These are phyloP conservation scores for Aspiorhynchus laticeps DNA, from an alignment of 2,113 vertebrate genomes.

Conservation along the genomic window DNA sequence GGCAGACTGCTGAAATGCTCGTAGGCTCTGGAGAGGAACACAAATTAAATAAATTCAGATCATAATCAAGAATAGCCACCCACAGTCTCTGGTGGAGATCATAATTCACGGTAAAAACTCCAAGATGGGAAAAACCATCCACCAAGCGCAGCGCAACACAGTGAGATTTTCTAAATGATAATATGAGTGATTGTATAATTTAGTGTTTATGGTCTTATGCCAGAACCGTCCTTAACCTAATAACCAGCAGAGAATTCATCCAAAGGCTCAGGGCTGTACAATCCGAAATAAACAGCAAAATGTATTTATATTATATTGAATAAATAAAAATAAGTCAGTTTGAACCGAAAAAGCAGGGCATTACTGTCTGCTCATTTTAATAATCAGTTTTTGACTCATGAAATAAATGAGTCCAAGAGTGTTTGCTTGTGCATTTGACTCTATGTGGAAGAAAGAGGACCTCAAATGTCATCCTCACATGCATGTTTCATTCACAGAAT, in stretches of 20 bases:
- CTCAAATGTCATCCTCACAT: not conserved
- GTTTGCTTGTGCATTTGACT: not conserved
- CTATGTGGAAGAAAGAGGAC: not conserved
- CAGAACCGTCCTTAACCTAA: conserved; percentile 19
- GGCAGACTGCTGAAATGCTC: conserved; percentile 14
- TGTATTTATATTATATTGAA: conserved; percentile 13
- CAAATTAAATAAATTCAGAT: conserved; percentile 34
- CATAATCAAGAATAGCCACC: conserved; percentile 33
- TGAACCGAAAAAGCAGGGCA: not conserved
- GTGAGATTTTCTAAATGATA: not conserved
- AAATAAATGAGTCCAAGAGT: not conserved
- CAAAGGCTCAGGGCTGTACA: not conserved
- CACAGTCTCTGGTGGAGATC: not conserved
- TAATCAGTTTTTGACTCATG: not conserved
- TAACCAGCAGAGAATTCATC: conserved; percentile 8
- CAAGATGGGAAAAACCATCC: not conserved
- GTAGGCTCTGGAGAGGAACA: not conserved
- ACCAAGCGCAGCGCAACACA: not conserved
- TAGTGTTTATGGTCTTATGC: conserved; percentile 25
- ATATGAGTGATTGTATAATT: conserved; percentile 26
- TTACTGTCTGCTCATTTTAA: not conserved
- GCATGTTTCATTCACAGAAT: too few species aligned
- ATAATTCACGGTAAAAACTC: conserved; percentile 16
- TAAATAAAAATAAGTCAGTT: not conserved
- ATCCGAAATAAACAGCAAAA: not conserved